Percentiles rank a stretch among this genome's conserved stretches.
These are phyloP conservation scores for Hippoglossus stenolepis DNA, from an alignment of 2,113 vertebrate genomes.

Conservation along the genomic window DNA sequence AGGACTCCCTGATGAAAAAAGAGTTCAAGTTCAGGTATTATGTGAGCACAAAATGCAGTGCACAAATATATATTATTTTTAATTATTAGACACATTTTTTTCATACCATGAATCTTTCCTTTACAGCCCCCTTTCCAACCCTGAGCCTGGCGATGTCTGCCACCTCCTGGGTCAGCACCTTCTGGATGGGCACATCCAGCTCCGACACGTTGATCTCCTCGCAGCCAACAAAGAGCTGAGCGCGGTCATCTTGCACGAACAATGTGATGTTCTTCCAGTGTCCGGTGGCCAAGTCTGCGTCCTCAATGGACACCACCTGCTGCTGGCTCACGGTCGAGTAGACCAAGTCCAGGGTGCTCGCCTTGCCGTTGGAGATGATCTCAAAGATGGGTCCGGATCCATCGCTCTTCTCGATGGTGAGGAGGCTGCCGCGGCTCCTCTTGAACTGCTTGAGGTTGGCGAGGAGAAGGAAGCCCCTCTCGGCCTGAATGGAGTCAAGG, in stretches of 20 bases:
- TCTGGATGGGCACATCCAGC: slow-evolving; percentile 91
- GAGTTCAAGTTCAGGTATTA: neutral
- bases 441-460: slow-evolving; percentile 92
- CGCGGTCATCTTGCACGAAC: slow-evolving; percentile 94
- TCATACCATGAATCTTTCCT: slow-evolving; percentile 92
- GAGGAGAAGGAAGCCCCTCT: slow-evolving; percentile 94
- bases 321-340: slow-evolving; percentile 86
- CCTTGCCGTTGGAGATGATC: slow-evolving; percentile 93
- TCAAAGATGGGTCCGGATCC: slow-evolving; percentile 91
- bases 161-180: slow-evolving; percentile 88
- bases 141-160: slow-evolving; percentile 86
- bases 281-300: slow-evolving; percentile 88
- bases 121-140: slow-evolving; percentile 91
- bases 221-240: slow-evolving; percentile 93
- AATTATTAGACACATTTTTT: neutral
- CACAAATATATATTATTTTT: too few species aligned
- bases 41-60: neutral
- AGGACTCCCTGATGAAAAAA: slow-evolving; percentile 88
- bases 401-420: slow-evolving; percentile 90
- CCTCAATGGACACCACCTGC: slow-evolving; percentile 91
- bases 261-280: slow-evolving; percentile 97
- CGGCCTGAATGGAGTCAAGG: slow-evolving; percentile 90
- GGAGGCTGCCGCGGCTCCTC: slow-evolving; percentile 88
- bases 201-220: slow-evolving; percentile 92
- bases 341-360: slow-evolving; percentile 92